A percentile compares a stretch with the other conserved stretches of the same genome.
Evolutionary conservation across 2,797 vertebrate genomes (phyloP).

Genomic region (Molossus molossus): DNA sequence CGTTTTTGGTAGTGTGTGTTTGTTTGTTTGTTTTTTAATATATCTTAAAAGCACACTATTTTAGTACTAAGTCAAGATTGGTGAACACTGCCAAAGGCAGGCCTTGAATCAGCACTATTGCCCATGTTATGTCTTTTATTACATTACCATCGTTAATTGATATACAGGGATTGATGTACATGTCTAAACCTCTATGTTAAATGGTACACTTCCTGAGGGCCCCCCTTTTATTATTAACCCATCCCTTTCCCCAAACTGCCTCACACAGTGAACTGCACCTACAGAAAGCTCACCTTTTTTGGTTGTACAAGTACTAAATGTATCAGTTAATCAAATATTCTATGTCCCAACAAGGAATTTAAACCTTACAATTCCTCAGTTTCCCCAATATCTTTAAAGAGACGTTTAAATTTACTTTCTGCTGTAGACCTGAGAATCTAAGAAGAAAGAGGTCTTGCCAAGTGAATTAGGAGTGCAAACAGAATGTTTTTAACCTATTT

Average conservation of each 20-base stretch:
- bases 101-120: background rate
- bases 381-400: background rate
- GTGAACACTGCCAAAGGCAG: background rate
- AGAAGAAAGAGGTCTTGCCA: constrained; percentile 44
- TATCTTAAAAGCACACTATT: constrained; percentile 4
- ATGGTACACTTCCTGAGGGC: background rate
- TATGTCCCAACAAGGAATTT: background rate
- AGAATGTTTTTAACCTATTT: constrained; percentile 68
- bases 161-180: background rate
- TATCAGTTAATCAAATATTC: constrained; percentile 17
- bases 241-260: background rate
- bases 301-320: background rate
- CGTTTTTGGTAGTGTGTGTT: background rate
- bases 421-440: background rate
- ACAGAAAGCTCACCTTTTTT: background rate
- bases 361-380: background rate
- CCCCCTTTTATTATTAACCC: background rate
- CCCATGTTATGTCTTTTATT: background rate
- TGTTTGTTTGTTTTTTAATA: background rate
- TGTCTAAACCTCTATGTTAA: background rate
- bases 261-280: background rate
- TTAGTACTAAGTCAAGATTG: background rate
- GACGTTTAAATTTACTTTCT: constrained; percentile 1
- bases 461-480: constrained; percentile 24
- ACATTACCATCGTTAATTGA: background rate